Base-by-base conservation (phyloP, 2,797 vertebrate species). In the Platyrinchus mystaceus region DNA sequence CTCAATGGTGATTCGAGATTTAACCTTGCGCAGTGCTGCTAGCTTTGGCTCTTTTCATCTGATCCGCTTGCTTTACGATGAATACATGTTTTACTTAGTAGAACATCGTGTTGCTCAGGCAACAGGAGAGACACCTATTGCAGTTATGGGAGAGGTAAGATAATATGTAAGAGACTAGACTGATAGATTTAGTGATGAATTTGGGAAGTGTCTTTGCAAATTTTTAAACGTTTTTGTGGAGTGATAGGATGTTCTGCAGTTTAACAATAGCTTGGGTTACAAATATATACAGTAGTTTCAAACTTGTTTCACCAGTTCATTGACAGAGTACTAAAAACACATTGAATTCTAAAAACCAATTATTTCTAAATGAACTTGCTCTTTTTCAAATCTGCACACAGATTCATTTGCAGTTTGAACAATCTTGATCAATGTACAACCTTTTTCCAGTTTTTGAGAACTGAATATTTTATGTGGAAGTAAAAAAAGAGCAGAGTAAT, bases 11-110 rank as follows among this genome's bases (percentile, higher is more conserved):
- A 98, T 98, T 95, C 98, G 98, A 78, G 98, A 98, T 97, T 95
- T 98, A 97, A 98, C 98, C 94, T 97, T 98, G 7, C 98, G 98
- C 95, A 98, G 98, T 90, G 98, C 98, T 97, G 98, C 98, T 95
- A 98, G 98, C 97, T 98, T 98, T 97, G 98, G 98, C 90, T 98
- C 98, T 94, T 98, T 98, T 94, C 98, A 98, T 96, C 97, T 98
- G 97, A 98, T 98, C 96, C 98, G 98, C 96, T 97, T 98, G 67
- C 98, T 98, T 91, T 98, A 98, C 0, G 98, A 98, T 84, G 98
- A 98, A 3, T 98, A 98, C 87, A 98, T 98, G 98, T 98, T 98
- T 97, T 98, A 98, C 97, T 97, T 98, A 96, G 98, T 98, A 79
- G 98, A 98, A 75, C 98, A 98, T 90, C 98, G 98, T 80, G 98